phyloP scores from a whole-genome alignment of 2,888 invertebrate genomes.

The Drosophila acutilabella region DNA sequence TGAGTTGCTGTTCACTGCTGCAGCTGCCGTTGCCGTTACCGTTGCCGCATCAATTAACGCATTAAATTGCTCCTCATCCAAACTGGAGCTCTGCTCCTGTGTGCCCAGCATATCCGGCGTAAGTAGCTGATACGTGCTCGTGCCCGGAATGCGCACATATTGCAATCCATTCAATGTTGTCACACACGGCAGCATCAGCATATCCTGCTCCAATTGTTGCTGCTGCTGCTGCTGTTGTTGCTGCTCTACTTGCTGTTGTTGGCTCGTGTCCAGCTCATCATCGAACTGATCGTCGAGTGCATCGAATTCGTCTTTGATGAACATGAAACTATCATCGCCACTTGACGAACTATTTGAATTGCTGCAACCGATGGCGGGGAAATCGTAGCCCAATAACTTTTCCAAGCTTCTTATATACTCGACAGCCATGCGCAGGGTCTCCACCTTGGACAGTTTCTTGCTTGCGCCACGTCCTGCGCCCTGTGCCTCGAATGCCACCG shows the following conservation, averaged over 20 bases:
- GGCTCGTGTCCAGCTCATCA: conserved; percentile 76
- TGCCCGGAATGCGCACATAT: conserved; percentile 87
- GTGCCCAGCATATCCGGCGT: conserved; percentile 86
- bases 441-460: conserved; percentile 94
- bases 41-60: conserved; percentile 85
- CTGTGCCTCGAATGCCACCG: conserved; percentile 88
- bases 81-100: conserved; percentile 59
- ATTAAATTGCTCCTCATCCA: conserved; percentile 87
- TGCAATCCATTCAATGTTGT: conserved; percentile 86
- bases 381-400: conserved; percentile 89
- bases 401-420: conserved; percentile 95
- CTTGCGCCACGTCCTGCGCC: conserved; percentile 87
- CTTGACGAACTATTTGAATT: conserved; percentile 66
- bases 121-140: conserved; percentile 88
- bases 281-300: conserved; percentile 77
- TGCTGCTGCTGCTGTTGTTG: not conserved
- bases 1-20: conserved; percentile 59
- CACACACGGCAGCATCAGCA: conserved; percentile 85
- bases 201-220: conserved; percentile 17
- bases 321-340: conserved; percentile 82
- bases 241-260: not conserved
- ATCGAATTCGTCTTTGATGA: conserved; percentile 83
- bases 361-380: conserved; percentile 66
- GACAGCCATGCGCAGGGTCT: conserved; percentile 95
- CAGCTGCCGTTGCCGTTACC: conserved; percentile 28